Evolutionary conservation across 2,797 vertebrate species (phyloP).

Genomic region (Prionace glauca): DNA sequence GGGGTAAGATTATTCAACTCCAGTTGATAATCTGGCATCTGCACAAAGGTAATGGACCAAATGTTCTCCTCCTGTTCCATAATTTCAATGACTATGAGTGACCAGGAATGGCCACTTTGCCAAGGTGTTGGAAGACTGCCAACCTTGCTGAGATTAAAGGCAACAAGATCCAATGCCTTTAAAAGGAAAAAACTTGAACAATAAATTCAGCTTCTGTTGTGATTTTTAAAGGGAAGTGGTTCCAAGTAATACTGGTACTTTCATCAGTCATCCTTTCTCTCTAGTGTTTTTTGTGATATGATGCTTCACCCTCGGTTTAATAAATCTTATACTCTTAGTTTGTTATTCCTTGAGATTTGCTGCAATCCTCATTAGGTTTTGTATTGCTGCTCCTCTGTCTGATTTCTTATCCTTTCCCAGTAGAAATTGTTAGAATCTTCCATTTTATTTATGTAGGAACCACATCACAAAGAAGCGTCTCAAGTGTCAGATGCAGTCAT

Average conservation of each 20-base stretch:
- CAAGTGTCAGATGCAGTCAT: not conserved
- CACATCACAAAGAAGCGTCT: not conserved
- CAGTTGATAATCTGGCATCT: not conserved
- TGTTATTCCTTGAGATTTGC: not conserved
- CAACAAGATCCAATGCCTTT: not conserved
- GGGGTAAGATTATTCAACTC: not conserved
- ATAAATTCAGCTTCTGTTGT: not conserved
- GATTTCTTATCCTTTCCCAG: not conserved
- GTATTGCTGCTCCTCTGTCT: not conserved
- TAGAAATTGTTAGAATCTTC: not conserved
- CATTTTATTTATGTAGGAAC: not conserved
- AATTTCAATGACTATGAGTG: constrained; percentile 5
- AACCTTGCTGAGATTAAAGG: not conserved
- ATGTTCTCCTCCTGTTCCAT: not conserved
- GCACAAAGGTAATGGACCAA: not conserved
- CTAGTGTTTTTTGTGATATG: not conserved
- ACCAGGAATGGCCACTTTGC: not conserved
- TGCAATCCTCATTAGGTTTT: not conserved
- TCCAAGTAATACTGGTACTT: not conserved
- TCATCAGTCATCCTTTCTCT: not conserved
- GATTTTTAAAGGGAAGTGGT: not conserved
- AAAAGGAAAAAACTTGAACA: not conserved
- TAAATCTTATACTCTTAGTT: not conserved
- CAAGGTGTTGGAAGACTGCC: not conserved
- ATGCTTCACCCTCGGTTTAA: not conserved